Evolutionary conservation across 2,113 vertebrate species (phyloP), one percentile per base, ranked within the genome.

Genomic region (Montifringilla adamsi): DNA sequence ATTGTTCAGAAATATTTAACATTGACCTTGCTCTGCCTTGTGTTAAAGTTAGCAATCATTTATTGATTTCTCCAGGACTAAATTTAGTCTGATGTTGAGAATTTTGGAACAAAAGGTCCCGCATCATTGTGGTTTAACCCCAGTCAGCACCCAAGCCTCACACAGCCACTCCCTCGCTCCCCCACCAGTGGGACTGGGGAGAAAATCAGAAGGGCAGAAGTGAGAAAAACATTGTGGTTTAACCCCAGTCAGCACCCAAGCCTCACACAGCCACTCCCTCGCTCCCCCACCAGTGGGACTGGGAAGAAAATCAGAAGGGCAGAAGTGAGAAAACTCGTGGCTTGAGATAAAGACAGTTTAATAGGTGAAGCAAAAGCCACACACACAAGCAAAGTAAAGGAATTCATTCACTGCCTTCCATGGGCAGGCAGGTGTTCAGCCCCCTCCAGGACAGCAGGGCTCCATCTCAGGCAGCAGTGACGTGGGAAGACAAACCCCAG

Each of bases 61-160:
- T 79, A 79, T 79, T 85, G 89, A 83, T 93, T 92, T 83, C 58
- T 80, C 13, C 44, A 30, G 27, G 26, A 33, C 89, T 87, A 94
- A 91, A 89, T 90, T 91, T 95, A 91, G 84, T 8, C 69, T 73
- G 41, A 56, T 37, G 75, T 31, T 64, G 83, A 88, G 86, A 75
- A 64, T 77, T 87, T 72, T 64, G 77, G 89, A 83, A 63, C 35
- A 82, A 74, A 76, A 46, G 75, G 64, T 53, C 47, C 66, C 78
- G 44, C 33, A 23, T 24, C 43, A 37, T 33, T 0, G 1, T 44
- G 31, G 52, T 82, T 89, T 74, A 67, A 59, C 27, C 52, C 52
- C 37, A 44, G 33, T 7, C 44, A 59, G 27, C 31, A 43, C 26
- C 43, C 50, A 58, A 35, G 11, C 21, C 35, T 46, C 59, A 15